Evolutionary conservation across 2,888 invertebrate species (phyloP), one percentile per base, ranked within the genome.

Genomic region (Euplagia quadripunctaria): DNA sequence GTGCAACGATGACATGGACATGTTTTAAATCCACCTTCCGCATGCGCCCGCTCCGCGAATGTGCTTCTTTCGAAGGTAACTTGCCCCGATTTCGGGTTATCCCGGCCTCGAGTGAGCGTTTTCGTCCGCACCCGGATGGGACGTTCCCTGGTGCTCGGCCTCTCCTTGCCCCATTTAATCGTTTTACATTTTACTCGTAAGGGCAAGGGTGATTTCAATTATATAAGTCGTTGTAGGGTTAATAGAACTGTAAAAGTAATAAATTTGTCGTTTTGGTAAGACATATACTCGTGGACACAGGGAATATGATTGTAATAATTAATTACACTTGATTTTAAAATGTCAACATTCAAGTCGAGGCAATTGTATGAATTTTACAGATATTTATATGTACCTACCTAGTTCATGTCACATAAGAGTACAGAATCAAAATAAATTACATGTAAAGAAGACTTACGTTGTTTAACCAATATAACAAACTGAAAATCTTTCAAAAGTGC

Each of bases 1-100:
- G 91, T 97, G 97, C 87, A 97, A 97, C 76, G 97, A 97, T 76
- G 97, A 96, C 72, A 98, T 98, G 97, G 98, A 98, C 89, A 90
- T 97, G 82, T 97, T 97, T 88, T 97, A 96, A 95, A 80, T 14
- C 43, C 31, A 46, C 49, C 65, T 66, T 4, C 65, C 20, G 17
- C 42, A 16, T 64, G 31, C 41, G n/a, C 64, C 43, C 11, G 42
- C 43, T n/a, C 41, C 9, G 64, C 42, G 65, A 49, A 49, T 66
- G 49, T 49, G 65, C 65, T 58, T 9, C 46, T 46, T 65, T 49
- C 5, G 51, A 66, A 66, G 66, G 66, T 66, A 68, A 58, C 55
- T 43, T 12, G 1, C 17, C 66, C 31, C 51, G 9, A 11, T 66
- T 12, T 43, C 14, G 66, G 65, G 16, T 66, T 49, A 16, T 65